Evolutionary conservation across 2,113 vertebrate species (phyloP), one percentile per base, ranked within the genome.

Genomic region (Corythornis madagascariensis): DNA sequence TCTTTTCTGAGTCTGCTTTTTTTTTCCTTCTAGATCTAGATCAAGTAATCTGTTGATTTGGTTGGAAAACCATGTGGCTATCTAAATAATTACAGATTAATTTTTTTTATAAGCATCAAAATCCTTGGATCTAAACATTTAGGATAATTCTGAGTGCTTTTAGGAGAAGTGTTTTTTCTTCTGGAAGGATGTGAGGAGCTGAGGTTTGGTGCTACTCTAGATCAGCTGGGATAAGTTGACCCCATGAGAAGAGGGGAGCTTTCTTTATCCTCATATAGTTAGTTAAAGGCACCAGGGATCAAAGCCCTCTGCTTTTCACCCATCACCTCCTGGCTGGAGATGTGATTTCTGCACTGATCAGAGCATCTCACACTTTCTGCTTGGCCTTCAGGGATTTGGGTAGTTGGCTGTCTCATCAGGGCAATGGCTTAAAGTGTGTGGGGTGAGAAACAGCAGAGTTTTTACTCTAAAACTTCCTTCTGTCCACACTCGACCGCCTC

Each of bases 401-500:
- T n/a, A 56, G 55, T 20, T 56, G 43, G 7, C n/a, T 17, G 33
- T 52, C 52, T 69, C 59, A 38, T 29, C n/a, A 9, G 65, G 88
- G 45, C 2, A 1, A 43, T 13, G 81, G 50, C 31, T 82, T 74
- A 3, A 7, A 47, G 60, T 6, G 84, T n/a, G 42, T 0, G 8
- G 59, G 69, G 45, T 92, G 87, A 89, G 56, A 91, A 95, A 88
- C 24, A 33, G 56, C 87, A 71, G 47, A 10, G 0, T 90, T 94
- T 82, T 84, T 61, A 45, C 43, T 38, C 75, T 86, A 7, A 10
- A 52, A 91, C 79, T 94, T 95, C 93, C 83, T 64, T 66, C 82
- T 42, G 89, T 25, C 53, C 94, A 92, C 72, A 20, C 92, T 86
- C 89, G 95, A 67, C 91, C 31, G 79, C 92, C 83, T 57, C 78